phyloP scores from a whole-genome alignment of 2,113 vertebrate genomes.

The Mus musculus region DNA sequence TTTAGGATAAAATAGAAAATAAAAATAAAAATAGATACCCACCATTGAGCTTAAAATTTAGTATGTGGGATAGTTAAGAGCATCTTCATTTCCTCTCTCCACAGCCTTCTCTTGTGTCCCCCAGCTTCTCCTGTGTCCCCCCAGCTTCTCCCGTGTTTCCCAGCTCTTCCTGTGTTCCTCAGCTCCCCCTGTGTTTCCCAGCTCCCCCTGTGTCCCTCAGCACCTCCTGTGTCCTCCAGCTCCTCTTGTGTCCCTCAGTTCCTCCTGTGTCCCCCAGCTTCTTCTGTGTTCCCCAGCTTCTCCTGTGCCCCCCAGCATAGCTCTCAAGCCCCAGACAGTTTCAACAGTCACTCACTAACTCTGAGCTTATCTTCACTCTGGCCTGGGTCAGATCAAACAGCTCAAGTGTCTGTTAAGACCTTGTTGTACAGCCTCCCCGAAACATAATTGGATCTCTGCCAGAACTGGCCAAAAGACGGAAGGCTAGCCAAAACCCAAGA shows the following conservation, averaged over 20 bases:
- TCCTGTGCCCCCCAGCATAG: neutral
- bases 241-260: too few relatives aligned
- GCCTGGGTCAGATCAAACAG: neutral
- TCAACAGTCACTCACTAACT: neutral
- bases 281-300: too few relatives aligned
- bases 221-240: too few relatives aligned
- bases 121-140: too few relatives aligned
- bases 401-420: conserved; percentile 33
- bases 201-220: too few relatives aligned
- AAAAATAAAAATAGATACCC: neutral
- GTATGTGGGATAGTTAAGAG: neutral
- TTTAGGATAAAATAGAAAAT: neutral
- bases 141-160: too few relatives aligned
- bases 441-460: neutral
- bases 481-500: neutral
- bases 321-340: neutral
- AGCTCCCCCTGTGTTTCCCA: too few relatives aligned
- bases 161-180: too few relatives aligned
- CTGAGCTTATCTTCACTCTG: conserved; percentile 19
- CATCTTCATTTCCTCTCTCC: neutral
- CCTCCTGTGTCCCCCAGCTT: too few relatives aligned
- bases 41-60: neutral
- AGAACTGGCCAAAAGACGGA: neutral
- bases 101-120: neutral
- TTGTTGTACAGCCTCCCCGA: neutral